Conservation (phyloP, 2,113 vertebrate species). For the Poeciliopsis prolifica region DNA sequence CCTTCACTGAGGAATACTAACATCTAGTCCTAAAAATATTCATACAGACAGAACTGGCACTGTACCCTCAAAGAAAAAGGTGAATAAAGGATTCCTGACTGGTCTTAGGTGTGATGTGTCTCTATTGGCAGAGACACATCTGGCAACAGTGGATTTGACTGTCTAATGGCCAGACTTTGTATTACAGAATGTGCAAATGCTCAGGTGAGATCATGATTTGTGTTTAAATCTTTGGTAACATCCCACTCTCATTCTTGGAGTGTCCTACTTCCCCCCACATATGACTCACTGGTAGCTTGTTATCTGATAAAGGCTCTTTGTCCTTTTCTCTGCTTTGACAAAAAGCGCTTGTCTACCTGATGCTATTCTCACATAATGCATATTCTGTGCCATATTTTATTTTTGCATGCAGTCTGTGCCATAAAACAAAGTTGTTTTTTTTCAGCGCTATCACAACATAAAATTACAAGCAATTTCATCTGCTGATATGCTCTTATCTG, state of each 20-base stretch:
- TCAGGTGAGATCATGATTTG: constrained; percentile 22
- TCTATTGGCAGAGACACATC: background rate
- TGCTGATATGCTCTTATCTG: constrained; percentile 55
- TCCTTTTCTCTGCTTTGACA: constrained; percentile 38
- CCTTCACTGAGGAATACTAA: background rate
- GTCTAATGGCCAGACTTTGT: background rate
- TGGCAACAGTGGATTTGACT: too few species aligned
- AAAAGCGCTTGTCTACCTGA: constrained; percentile 41
- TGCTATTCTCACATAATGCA: background rate
- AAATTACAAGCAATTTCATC: constrained; percentile 20
- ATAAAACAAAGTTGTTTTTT: constrained; percentile 7
- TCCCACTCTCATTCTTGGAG: constrained; percentile 50
- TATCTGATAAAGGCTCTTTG: constrained; percentile 66
- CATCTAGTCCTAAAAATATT: background rate
- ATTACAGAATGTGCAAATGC: constrained; percentile 1
- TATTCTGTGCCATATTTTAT: background rate
- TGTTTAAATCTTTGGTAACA: constrained; percentile 24
- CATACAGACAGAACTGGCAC: background rate
- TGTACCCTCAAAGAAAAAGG: background rate
- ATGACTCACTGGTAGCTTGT: constrained; percentile 62
- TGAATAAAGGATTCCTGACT: background rate
- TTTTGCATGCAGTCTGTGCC: background rate
- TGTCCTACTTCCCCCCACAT: constrained; percentile 65
- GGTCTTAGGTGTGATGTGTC: background rate
- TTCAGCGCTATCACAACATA: constrained; percentile 44